These are phyloP conservation scores for Paraplagusia blochii DNA, from an alignment of 2,113 vertebrate genomes.

Conservation along the genomic window DNA sequence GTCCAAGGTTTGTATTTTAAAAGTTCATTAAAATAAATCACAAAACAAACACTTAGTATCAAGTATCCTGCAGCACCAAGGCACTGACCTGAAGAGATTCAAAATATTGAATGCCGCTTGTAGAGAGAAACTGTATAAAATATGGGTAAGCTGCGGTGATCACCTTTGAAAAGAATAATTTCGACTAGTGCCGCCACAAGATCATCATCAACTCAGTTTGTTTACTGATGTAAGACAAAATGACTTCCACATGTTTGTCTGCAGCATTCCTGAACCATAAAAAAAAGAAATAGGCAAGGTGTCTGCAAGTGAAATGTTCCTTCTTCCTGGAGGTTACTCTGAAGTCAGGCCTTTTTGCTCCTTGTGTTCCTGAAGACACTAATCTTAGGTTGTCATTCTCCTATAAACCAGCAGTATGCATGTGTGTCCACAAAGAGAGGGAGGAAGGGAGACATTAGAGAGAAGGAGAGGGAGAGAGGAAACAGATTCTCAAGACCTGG, in stretches of 20 bases:
- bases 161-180: no score
- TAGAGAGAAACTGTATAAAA: no score
- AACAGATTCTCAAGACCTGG: slow-evolving; percentile 69
- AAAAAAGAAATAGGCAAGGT: background rate
- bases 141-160: no score
- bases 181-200: no score
- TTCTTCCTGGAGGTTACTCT: slow-evolving; percentile 33
- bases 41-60: no score
- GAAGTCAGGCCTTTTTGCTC: slow-evolving; percentile 38
- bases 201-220: background rate
- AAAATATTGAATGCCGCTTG: no score
- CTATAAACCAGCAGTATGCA: slow-evolving; percentile 56
- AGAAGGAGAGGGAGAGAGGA: slow-evolving; percentile 51
- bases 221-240: background rate
- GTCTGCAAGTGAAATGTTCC: background rate
- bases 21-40: no score
- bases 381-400: slow-evolving; percentile 49
- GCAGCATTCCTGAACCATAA: background rate
- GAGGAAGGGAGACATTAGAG: slow-evolving; percentile 27
- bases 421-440: slow-evolving; percentile 46
- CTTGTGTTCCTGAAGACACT: slow-evolving; percentile 56
- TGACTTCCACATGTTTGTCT: background rate
- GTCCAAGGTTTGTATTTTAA: no score
- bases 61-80: no score
- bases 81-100: no score